Evolutionary conservation across 2,797 vertebrate genomes (phyloP).

Genomic region (Pseudochaenichthys georgianus): DNA sequence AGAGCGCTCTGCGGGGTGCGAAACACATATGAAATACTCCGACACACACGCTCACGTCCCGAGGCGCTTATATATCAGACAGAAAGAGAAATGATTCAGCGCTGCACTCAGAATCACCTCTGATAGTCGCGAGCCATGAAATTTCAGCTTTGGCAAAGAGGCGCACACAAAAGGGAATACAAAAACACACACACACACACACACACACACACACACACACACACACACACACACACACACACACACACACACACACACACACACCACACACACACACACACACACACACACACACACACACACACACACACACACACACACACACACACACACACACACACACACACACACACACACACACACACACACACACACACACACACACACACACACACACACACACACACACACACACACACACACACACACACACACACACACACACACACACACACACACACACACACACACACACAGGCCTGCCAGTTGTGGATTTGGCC

Average conservation of each 20-base stretch:
- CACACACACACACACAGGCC: slow-evolving; percentile 8
- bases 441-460: slow-evolving; percentile 10
- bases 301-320: too few relatives aligned
- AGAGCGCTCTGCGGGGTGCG: slow-evolving; percentile 18
- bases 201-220: too few relatives aligned
- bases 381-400: too few relatives aligned
- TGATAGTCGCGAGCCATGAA: slow-evolving; percentile 73
- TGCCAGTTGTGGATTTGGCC: slow-evolving; percentile 67
- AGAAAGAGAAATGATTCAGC: slow-evolving; percentile 74
- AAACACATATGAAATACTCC: slow-evolving; percentile 15
- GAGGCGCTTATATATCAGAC: slow-evolving; percentile 69
- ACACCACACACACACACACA: slow-evolving; percentile 2
- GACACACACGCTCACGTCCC: slow-evolving; percentile 39
- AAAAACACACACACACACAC: slow-evolving; percentile 51
- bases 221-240: slow-evolving; percentile 14
- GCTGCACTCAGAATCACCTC: slow-evolving; percentile 78
- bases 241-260: slow-evolving; percentile 13
- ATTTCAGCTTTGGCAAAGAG: slow-evolving; percentile 75
- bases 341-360: too few relatives aligned
- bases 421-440: slow-evolving; percentile 19
- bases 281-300: too few relatives aligned
- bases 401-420: slow-evolving; percentile 1
- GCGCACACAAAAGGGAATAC: slow-evolving; percentile 45
- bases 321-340: slow-evolving; percentile 10
- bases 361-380: too few relatives aligned